Percentiles rank a stretch among this genome's conserved stretches.
These are phyloP conservation scores for Synodontis membranacea DNA, from an alignment of 2,113 vertebrate species.

Conservation along the genomic window DNA sequence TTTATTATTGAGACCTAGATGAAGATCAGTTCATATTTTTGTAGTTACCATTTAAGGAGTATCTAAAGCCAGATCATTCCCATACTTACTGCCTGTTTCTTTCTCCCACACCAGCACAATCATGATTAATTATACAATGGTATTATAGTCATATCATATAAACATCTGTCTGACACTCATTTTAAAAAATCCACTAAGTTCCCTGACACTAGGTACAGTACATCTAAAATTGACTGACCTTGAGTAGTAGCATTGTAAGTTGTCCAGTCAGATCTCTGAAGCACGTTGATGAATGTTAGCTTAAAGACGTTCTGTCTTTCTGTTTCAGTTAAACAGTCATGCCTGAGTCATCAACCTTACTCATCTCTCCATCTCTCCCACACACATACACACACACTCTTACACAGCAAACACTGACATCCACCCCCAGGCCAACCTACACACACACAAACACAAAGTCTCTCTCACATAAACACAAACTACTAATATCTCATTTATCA, in stretches of 20 bases:
- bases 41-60: neutral
- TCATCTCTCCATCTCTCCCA: constrained; percentile 55
- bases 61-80: neutral
- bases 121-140: neutral
- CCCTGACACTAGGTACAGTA: neutral
- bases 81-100: neutral
- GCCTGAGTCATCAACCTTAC: constrained; percentile 46
- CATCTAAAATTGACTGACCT: constrained; percentile 10
- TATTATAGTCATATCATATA: neutral
- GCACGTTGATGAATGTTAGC: constrained; percentile 1
- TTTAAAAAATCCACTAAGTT: neutral
- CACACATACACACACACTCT: constrained; percentile 50
- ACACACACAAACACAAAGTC: constrained; percentile 4
- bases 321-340: constrained; percentile 40
- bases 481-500: neutral
- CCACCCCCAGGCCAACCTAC: constrained; percentile 8
- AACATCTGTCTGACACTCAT: neutral
- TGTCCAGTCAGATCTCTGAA: constrained; percentile 25
- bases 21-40: neutral
- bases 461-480: constrained; percentile 24
- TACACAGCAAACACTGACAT: constrained; percentile 49
- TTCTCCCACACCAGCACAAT: neutral
- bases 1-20: neutral
- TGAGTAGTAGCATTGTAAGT: constrained; percentile 3
- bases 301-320: constrained; percentile 29